phyloP scores from a whole-genome alignment of 1,140 invertebrate species.

The Eumeta japonica region DNA sequence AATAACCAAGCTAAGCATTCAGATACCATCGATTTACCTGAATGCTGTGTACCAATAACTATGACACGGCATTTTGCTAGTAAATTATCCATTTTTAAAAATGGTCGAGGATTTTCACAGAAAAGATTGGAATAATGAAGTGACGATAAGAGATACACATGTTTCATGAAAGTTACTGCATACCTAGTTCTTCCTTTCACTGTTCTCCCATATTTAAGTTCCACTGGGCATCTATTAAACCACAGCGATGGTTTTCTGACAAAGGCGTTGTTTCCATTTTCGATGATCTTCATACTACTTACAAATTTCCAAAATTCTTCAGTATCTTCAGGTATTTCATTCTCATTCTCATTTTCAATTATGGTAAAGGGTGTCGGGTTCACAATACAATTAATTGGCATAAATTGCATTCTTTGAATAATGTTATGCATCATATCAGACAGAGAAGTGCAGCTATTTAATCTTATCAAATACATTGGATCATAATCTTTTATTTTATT shows the following conservation, averaged over 20 bases:
- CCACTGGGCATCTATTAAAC: slow-evolving; percentile 61
- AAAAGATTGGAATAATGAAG: slow-evolving; percentile 46
- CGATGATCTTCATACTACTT: slow-evolving; percentile 31
- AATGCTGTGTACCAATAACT: slow-evolving; percentile 33
- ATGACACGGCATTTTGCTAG: slow-evolving; percentile 43
- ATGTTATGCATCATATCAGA: slow-evolving; percentile 50
- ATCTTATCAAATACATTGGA: slow-evolving; percentile 54
- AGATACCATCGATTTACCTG: slow-evolving; percentile 41
- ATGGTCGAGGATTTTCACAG: slow-evolving; percentile 61
- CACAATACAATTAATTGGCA: slow-evolving; percentile 44
- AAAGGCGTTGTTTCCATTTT: slow-evolving; percentile 28
- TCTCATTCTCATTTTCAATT: slow-evolving; percentile 20
- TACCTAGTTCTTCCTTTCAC: slow-evolving; percentile 47
- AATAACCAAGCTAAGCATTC: slow-evolving; percentile 43
- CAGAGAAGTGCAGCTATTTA: slow-evolving; percentile 54
- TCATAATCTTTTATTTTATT: slow-evolving; percentile 50
- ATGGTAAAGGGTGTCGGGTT: slow-evolving; percentile 34
- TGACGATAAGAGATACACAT: slow-evolving; percentile 59
- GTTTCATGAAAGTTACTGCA: slow-evolving; percentile 60
- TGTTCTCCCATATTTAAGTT: slow-evolving; percentile 51
- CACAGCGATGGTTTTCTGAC: slow-evolving; percentile 49
- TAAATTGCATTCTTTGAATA: slow-evolving; percentile 44
- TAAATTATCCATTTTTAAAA: slow-evolving; percentile 40
- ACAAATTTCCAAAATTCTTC: slow-evolving; percentile 42
- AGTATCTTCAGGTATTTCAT: slow-evolving; percentile 30